phyloP scores from a whole-genome alignment of 2,797 vertebrate genomes.

The Periparus ater region DNA sequence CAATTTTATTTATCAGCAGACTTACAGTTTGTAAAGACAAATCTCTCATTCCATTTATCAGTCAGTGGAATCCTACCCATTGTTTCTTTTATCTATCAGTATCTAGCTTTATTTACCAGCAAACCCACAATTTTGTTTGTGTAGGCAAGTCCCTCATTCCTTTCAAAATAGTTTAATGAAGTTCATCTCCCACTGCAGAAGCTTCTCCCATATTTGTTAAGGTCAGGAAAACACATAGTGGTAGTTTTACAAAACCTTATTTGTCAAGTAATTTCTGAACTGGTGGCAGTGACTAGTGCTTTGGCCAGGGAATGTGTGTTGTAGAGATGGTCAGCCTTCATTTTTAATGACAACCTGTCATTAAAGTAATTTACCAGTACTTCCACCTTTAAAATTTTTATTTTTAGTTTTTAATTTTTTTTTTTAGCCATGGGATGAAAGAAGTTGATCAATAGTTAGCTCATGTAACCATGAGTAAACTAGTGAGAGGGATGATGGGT shows the following conservation, averaged over 20 bases:
- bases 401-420: not conserved
- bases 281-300: not conserved
- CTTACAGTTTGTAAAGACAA: no score
- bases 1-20: no score
- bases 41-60: no score
- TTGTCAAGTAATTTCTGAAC: not conserved
- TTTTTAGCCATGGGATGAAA: no score
- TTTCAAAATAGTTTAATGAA: not conserved
- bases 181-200: not conserved
- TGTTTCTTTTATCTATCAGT: not conserved
- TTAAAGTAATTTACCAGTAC: not conserved
- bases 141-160: no score
- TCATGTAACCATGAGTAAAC: no score
- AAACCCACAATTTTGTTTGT: not conserved
- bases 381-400: not conserved
- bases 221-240: not conserved
- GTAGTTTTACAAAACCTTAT: not conserved
- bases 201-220: not conserved
- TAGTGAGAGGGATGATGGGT: no score
- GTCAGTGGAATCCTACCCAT: no score
- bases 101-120: not conserved
- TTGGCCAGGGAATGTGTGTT: not conserved
- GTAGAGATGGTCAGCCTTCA: not conserved
- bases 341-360: not conserved
- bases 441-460: no score